Conservation (phyloP, 2,797 vertebrate genomes). For the Galagoides demidoff region DNA sequence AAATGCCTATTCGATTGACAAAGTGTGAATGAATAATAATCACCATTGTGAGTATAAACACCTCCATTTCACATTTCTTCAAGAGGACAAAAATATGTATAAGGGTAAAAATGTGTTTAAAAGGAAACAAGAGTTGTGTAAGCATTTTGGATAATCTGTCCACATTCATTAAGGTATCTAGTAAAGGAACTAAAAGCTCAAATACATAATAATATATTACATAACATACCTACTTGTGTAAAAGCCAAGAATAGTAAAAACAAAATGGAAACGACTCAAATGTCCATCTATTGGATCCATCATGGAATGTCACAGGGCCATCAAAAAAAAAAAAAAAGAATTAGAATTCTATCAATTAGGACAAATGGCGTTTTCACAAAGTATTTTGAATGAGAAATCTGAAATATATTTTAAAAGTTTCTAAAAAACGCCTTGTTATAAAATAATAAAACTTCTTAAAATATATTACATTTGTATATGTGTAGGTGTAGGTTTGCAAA, state of each 20-base stretch:
- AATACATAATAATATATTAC: not conserved
- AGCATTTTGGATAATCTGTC: not conserved
- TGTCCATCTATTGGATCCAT: not conserved
- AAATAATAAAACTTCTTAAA: not conserved
- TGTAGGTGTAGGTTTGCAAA: not conserved
- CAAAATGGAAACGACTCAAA: constrained; percentile 5
- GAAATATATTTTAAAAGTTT: too few species aligned
- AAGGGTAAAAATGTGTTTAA: not conserved
- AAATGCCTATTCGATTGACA: not conserved
- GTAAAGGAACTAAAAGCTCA: constrained; percentile 24
- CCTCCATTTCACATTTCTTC: not conserved
- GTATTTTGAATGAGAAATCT: not conserved
- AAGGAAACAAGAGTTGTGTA: constrained; percentile 10
- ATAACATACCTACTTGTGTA: not conserved
- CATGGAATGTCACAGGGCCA: not conserved
- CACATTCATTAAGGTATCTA: constrained; percentile 20
- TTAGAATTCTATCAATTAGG: not conserved
- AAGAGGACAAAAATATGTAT: not conserved
- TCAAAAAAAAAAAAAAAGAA: not conserved
- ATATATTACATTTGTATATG: not conserved
- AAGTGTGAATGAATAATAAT: constrained; percentile 1
- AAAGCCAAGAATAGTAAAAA: not conserved
- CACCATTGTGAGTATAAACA: not conserved
- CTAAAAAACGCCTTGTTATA: constrained; percentile 11
- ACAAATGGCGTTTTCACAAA: not conserved